A percentile compares a stretch with the other conserved stretches of the same genome.
phyloP scores from a whole-genome alignment of 2,888 invertebrate genomes.

The Pristionchus maxplancki region DNA sequence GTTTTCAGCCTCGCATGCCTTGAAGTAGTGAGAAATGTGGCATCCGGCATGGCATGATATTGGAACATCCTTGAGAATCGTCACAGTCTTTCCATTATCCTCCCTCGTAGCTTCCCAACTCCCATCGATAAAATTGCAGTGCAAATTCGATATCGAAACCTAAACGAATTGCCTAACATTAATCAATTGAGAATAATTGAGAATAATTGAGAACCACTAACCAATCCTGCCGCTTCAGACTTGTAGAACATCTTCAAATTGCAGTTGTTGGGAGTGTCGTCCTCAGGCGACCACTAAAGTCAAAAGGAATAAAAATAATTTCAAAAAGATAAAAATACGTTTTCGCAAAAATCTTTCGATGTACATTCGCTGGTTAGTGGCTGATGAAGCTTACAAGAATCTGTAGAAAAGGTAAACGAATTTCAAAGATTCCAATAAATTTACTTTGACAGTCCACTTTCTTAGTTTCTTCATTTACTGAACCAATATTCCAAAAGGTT shows the following conservation, averaged over 20 bases:
- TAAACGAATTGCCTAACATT: not conserved
- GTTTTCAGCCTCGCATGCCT: no score
- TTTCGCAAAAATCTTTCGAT: not conserved
- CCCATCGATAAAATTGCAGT: no score
- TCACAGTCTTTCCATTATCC: no score
- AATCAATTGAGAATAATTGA: no score
- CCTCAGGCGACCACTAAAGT: not conserved
- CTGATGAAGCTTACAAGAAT: not conserved
- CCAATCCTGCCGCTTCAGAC: not conserved
- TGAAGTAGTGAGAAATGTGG: no score
- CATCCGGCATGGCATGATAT: no score
- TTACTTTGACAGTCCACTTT: not conserved
- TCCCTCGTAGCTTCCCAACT: no score
- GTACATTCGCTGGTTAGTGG: not conserved
- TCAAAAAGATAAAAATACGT: no score
- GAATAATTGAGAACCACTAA: no score
- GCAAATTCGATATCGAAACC: not conserved
- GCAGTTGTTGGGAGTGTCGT: not conserved
- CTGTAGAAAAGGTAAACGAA: not conserved
- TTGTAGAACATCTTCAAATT: not conserved
- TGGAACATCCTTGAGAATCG: no score
- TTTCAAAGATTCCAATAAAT: no score
- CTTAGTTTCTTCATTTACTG: not conserved
- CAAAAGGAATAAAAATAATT: no score
- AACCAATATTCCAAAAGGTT: not conserved